phyloP scores from a whole-genome alignment of 37 sponge, comb jelly and placozoan genomes.

The Halichondria panicea region DNA sequence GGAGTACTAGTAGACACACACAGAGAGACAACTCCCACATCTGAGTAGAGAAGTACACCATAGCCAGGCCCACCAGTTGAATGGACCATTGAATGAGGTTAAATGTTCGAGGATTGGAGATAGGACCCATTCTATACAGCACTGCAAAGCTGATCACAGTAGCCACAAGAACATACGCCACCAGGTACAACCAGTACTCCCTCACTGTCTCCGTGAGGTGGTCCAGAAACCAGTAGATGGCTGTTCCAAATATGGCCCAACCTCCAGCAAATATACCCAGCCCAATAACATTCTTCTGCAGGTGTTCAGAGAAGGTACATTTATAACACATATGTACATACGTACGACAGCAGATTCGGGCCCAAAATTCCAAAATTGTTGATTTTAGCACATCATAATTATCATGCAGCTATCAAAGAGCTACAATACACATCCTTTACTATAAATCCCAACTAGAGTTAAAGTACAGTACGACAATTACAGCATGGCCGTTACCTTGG shows the following conservation, averaged over 20 bases:
- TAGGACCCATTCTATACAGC: conserved; percentile 48
- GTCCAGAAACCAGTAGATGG: conserved; percentile 41
- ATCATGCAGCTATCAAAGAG: too few species aligned
- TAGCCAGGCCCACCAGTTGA: conserved; percentile 42
- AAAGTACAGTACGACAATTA: too few species aligned
- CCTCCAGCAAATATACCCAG: conserved; percentile 47
- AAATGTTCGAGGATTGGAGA: conserved; percentile 35
- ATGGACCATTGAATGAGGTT: conserved; percentile 66
- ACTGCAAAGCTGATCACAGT: conserved; percentile 70
- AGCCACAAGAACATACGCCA: conserved; percentile 42
- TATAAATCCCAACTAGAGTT: too few species aligned
- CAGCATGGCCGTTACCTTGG: conserved; percentile 48
- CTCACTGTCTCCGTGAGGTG: conserved; percentile 14
- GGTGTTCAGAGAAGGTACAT: neutral
- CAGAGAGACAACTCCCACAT: conserved; percentile 6
- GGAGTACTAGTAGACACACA: neutral
- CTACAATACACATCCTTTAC: too few species aligned
- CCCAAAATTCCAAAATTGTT: neutral
- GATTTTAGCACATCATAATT: neutral
- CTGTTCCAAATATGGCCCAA: conserved; percentile 24
- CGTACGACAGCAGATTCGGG: neutral
- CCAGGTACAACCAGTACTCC: conserved; percentile 37
- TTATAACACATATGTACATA: neutral
- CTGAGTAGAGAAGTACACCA: conserved; percentile 35
- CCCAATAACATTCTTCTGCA: conserved; percentile 40